These are phyloP conservation scores for Passer montanus DNA, from an alignment of 2,113 vertebrate genomes.

Conservation along the genomic window DNA sequence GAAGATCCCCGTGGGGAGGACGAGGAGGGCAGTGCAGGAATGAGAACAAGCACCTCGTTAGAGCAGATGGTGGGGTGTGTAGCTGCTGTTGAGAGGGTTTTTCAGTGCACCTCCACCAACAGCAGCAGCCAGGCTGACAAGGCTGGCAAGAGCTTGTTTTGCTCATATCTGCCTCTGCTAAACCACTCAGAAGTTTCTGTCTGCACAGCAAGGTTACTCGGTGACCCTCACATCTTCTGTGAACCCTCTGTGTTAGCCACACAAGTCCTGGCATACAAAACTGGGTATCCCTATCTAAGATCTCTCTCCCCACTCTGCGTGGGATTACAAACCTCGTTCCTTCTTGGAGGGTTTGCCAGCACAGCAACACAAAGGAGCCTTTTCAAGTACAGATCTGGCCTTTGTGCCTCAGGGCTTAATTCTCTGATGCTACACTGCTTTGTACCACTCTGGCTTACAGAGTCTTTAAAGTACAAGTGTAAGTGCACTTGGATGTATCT, in stretches of 20 bases:
- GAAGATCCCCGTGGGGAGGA: background rate
- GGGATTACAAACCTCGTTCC: background rate
- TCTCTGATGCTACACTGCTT: constrained; percentile 43
- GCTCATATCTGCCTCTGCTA: background rate
- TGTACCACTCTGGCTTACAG: constrained; percentile 3
- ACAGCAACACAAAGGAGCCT: constrained; percentile 24
- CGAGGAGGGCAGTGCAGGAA: background rate
- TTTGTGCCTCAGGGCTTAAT: constrained; percentile 54
- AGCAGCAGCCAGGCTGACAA: background rate
- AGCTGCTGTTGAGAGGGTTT: background rate
- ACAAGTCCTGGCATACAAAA: background rate
- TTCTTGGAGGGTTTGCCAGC: constrained; percentile 31
- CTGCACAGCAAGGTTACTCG: background rate
- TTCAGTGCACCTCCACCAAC: accelerated
- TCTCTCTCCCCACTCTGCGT: background rate
- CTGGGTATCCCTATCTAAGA: background rate
- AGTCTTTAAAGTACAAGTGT: constrained; percentile 55
- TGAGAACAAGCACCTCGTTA: background rate
- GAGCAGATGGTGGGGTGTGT: background rate
- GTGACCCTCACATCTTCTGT: background rate
- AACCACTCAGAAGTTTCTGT: background rate
- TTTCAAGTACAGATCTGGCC: constrained; percentile 56
- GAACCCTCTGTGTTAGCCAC: background rate
- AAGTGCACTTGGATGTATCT: background rate
- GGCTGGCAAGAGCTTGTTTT: background rate